Evolutionary conservation across 37 sponge, comb jelly and placozoan genomes (phyloP), one percentile per base, ranked within the genome.

Genomic region (Chondrosia reniformis): DNA sequence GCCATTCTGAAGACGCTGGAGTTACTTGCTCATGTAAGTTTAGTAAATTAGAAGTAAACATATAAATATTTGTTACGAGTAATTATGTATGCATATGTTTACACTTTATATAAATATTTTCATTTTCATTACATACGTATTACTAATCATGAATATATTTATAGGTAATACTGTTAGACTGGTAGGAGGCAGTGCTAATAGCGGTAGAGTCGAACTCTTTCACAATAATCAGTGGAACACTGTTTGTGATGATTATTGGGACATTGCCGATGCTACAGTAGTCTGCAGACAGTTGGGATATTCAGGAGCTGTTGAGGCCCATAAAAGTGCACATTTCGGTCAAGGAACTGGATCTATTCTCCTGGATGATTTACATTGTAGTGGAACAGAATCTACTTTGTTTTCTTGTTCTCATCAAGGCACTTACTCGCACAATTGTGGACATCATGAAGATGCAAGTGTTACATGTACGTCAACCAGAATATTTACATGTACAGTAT

Each of bases 231-330:
- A 75, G 57, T 81, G 81, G 81, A 38, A 59, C 3, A 64, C 55
- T 34, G 74, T 75, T 8, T 81, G 81, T 33, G 74, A 44, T 37
- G 74, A 40, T 37, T 27, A 4, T 2, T 81, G 81, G 81, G 57
- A 74, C 33, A 21, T 81, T 13, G 34, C 4, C 9, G 81, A 76
- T 40, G 81, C 81, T 34, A 45, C 9, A 21, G 74, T 81, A 31
- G 74, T 81, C 4, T 81, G 81, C 49, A 39, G 27, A 22, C 81
- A 81, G 33, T 59, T 81, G 34, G 81, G 81, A 28, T 81, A 81
- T 33, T 2, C 34, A 64, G 66, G 66, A 28, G 66, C 36, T 4
- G 36, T 64, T 2, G 6, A 2, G 6, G 66, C 36, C 4, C 66
- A 56, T 56, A 24, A 6, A 2, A 12, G 36, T 28, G 66, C 66